Conservation (phyloP, 2,888 invertebrate genomes). For the Chymomyza fuscimana region DNA sequence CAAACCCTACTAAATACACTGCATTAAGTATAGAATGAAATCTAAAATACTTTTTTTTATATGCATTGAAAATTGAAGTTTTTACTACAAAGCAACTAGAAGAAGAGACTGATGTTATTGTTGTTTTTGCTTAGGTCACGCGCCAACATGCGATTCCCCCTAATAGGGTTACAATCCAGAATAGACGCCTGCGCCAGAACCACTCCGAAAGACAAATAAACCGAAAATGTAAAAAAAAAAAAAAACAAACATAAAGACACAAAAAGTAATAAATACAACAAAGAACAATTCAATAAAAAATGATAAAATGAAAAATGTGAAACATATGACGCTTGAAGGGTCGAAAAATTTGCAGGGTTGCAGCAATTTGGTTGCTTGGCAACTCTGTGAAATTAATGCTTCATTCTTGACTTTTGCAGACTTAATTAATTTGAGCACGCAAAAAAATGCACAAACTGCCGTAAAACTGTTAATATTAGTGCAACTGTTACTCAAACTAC, state of each 20-base stretch:
- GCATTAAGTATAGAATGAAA: constrained; percentile 37
- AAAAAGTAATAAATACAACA: not conserved
- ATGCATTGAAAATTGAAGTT: constrained; percentile 53
- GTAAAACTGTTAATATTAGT: constrained; percentile 3
- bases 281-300: constrained; percentile 10
- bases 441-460: constrained; percentile 19
- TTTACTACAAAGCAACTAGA: constrained; percentile 23
- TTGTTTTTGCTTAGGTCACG: constrained; percentile 36
- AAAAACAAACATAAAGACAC: constrained; percentile 40
- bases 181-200: constrained; percentile 5
- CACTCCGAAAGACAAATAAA: not conserved
- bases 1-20: constrained; percentile 42
- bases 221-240: constrained; percentile 13
- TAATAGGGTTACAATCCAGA: not conserved
- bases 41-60: constrained; percentile 41
- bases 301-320: not conserved
- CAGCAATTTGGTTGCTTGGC: not conserved
- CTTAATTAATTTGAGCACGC: constrained; percentile 72
- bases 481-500: constrained; percentile 45
- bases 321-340: constrained; percentile 7
- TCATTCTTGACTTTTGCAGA: constrained; percentile 17
- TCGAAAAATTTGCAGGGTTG: not conserved
- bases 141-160: constrained; percentile 46
- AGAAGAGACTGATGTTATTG: constrained; percentile 16
- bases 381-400: not conserved